Percentiles rank a stretch among this genome's conserved stretches.
Evolutionary conservation across 2,888 invertebrate genomes (phyloP).

Genomic region (Cerastis leucographa): DNA sequence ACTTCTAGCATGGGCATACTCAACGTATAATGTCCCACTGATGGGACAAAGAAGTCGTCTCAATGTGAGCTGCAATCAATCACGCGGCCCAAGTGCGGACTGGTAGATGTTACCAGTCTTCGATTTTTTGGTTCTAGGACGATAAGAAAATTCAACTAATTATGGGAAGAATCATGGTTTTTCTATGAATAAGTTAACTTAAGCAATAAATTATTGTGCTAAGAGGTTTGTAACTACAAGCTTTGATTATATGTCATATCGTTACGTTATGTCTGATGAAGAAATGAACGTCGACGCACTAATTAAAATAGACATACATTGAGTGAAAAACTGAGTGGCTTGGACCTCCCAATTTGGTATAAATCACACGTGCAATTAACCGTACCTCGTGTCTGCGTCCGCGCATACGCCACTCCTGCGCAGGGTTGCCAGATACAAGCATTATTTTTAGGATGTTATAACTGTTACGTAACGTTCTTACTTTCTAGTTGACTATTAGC

Average conservation of each 20-base stretch:
- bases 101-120: neutral
- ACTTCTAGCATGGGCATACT: no score
- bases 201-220: neutral
- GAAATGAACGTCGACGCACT: conserved; percentile 57
- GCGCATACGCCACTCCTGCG: conserved; percentile 64
- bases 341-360: conserved; percentile 67
- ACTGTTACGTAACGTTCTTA: neutral
- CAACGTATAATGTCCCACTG: no score
- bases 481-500: neutral
- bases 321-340: conserved; percentile 58
- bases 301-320: conserved; percentile 66
- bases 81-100: neutral
- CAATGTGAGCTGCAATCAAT: neutral
- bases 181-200: neutral
- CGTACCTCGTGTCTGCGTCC: conserved; percentile 59
- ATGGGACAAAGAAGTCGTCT: no score
- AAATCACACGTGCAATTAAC: conserved; percentile 69
- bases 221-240: neutral
- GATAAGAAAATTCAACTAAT: neutral
- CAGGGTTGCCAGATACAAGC: conserved; percentile 40
- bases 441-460: conserved; percentile 2
- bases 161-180: neutral
- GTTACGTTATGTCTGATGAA: conserved; percentile 45
- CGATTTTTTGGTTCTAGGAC: neutral
- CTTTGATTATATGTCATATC: conserved; percentile 4